Base-by-base conservation (phyloP, 2,797 vertebrate genomes). In the Toxotes lorentzi region DNA sequence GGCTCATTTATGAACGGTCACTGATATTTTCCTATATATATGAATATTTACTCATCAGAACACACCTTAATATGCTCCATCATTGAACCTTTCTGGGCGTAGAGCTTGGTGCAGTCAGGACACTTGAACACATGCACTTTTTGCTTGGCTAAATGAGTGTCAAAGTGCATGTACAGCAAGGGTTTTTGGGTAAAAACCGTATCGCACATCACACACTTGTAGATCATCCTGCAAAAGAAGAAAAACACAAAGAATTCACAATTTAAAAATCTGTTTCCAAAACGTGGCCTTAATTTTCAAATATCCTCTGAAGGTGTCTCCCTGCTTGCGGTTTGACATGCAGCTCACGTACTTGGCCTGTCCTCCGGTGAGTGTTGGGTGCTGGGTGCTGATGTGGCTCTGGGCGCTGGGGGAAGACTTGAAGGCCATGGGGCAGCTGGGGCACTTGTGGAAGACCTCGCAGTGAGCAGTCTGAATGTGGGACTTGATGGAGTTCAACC, bases 351-450 rank as follows among this genome's bases (percentile, higher is more conserved):
- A 97, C 97, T 99, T 99, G 93, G 97, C 96, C 79, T 96, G 97
- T 91, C 96, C 97, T 54, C 91, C 94, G 17, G 94, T 95, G 91
- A 99, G 96, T 1, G 96, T 95, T 0, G 98, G 97, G 85, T 99
- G 98, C 93, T 99, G 98, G 0, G 96, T 96, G 92, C 95, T 96
- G 59, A 98, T 96, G 92, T 99, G 98, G 12, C 95, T 95, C 8
- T 98, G 97, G 76, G 97, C 97, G 7, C 97, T 97, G 69, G 98
- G 97, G 0, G 96, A 96, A 0, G 97, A 99, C 82, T 99, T 99
- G 94, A 99, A 99, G 17, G 98, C 98, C 98, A 99, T 99, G 88
- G 97, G 98, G 84, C 98, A 99, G 86, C 97, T 97, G 85, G 98
- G 98, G 89, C 98, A 99, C 94, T 99, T 99, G 88, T 99, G 97